A percentile compares a stretch with the other conserved stretches of the same genome.
Evolutionary conservation across 2,797 vertebrate genomes (phyloP).

Genomic region (Parotocinclus haroldoi): DNA sequence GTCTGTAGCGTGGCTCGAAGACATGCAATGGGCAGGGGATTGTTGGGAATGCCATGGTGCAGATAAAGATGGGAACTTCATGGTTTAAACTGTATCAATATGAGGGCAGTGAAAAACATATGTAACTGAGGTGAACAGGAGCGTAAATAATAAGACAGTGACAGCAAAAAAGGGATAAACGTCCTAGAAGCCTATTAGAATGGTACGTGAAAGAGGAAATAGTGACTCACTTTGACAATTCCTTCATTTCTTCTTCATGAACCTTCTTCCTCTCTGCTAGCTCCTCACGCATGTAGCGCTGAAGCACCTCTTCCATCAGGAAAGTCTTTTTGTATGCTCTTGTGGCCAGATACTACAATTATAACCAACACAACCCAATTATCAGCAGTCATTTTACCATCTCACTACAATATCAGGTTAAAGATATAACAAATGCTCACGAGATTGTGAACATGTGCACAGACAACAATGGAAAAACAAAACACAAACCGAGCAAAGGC

Average conservation of each 20-base stretch:
- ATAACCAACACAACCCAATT: not conserved
- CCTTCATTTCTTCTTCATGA: slow-evolving; percentile 89
- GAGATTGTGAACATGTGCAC: too few species aligned
- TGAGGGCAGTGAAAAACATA: too few species aligned
- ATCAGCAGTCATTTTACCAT: not conserved
- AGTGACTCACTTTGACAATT: slow-evolving; percentile 83
- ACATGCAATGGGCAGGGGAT: slow-evolving; percentile 89
- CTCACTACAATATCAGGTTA: too few species aligned
- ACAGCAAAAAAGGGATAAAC: not conserved
- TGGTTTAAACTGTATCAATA: slow-evolving; percentile 78
- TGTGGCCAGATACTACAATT: slow-evolving; percentile 80
- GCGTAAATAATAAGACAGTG: too few species aligned
- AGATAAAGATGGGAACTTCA: slow-evolving; percentile 94
- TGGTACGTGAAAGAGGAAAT: not conserved
- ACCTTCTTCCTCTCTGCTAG: slow-evolving; percentile 86
- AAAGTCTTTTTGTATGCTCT: slow-evolving; percentile 85
- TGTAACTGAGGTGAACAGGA: too few species aligned
- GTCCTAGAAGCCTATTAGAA: too few species aligned
- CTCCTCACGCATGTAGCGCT: slow-evolving; percentile 82
- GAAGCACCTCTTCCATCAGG: slow-evolving; percentile 86
- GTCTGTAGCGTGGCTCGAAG: slow-evolving; percentile 88
- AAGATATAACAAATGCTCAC: too few species aligned
- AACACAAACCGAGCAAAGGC: too few species aligned
- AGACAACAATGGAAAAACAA: too few species aligned
- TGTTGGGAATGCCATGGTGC: slow-evolving; percentile 92